These are phyloP conservation scores for Acanthurus leucopareius DNA, from an alignment of 2,797 vertebrate genomes.

Conservation along the genomic window DNA sequence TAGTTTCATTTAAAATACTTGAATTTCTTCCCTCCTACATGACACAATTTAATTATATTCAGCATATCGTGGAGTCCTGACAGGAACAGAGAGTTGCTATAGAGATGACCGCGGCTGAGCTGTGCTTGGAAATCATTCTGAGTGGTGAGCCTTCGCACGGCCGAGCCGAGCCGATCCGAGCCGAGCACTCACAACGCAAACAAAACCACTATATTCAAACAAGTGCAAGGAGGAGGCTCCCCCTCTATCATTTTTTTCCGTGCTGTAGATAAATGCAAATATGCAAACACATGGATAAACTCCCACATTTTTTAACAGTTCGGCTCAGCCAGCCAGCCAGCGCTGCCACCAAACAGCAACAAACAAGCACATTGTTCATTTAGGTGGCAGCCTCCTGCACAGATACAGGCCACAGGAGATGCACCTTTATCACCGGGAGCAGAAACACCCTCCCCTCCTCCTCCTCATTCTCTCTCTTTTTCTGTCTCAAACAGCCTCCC, in stretches of 20 bases:
- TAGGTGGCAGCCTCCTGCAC: constrained; percentile 39
- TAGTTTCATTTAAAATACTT: constrained; percentile 78
- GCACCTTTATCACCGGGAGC: constrained; percentile 55
- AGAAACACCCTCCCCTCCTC: constrained; percentile 10
- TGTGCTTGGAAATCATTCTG: constrained; percentile 67
- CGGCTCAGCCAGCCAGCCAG: constrained; percentile 32
- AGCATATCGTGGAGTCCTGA: constrained; percentile 54
- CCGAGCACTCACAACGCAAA: neutral
- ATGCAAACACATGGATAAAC: constrained; percentile 48
- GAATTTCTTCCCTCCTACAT: constrained; percentile 63
- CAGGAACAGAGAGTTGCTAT: constrained; percentile 78
- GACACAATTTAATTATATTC: constrained; percentile 71
- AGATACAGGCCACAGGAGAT: constrained; percentile 39
- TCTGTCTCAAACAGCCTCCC: constrained; percentile 9
- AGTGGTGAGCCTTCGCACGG: constrained; percentile 42
- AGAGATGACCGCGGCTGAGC: constrained; percentile 77
- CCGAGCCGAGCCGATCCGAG: too few relatives aligned
- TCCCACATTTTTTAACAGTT: constrained; percentile 4
- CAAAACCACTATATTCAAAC: constrained; percentile 30
- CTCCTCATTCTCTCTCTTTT: neutral
- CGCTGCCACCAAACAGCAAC: neutral
- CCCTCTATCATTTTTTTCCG: constrained; percentile 21
- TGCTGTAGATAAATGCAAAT: constrained; percentile 42
- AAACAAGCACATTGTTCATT: constrained; percentile 56
- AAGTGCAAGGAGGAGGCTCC: constrained; percentile 22